These are phyloP conservation scores for Thysanoteuthis rhombus DNA, from an alignment of 2,888 invertebrate genomes.

Conservation along the genomic window DNA sequence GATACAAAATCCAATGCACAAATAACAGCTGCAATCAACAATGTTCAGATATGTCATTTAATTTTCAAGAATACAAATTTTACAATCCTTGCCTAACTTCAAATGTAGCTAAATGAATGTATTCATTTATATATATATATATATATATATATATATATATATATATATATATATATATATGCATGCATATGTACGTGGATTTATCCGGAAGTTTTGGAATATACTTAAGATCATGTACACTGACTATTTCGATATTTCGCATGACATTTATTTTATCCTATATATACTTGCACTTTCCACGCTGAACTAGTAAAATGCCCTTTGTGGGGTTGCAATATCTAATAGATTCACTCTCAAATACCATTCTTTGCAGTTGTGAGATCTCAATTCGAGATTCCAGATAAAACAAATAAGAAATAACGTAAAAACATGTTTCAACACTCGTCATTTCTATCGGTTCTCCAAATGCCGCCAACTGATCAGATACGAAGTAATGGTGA, in stretches of 20 bases:
- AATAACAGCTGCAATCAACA: no score
- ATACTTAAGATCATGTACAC: not conserved
- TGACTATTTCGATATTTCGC: not conserved
- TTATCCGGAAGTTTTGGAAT: not conserved
- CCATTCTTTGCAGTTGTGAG: not conserved
- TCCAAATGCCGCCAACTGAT: not conserved
- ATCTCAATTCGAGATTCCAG: not conserved
- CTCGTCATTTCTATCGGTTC: not conserved
- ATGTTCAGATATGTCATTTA: no score
- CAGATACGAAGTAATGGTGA: not conserved
- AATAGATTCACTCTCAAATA: not conserved
- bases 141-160: no score
- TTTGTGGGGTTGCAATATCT: not conserved
- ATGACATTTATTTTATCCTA: no score
- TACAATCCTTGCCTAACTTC: no score
- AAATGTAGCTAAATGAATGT: no score
- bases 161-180: not conserved
- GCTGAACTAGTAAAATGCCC: not conserved
- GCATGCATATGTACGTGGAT: not conserved
- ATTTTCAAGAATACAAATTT: no score
- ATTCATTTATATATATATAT: fast-evolving
- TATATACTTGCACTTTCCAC: not conserved
- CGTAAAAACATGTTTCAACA: not conserved
- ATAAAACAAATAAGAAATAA: no score
- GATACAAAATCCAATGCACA: no score